Conservation (phyloP, 2,113 vertebrate genomes). For the Poecile atricapillus region DNA sequence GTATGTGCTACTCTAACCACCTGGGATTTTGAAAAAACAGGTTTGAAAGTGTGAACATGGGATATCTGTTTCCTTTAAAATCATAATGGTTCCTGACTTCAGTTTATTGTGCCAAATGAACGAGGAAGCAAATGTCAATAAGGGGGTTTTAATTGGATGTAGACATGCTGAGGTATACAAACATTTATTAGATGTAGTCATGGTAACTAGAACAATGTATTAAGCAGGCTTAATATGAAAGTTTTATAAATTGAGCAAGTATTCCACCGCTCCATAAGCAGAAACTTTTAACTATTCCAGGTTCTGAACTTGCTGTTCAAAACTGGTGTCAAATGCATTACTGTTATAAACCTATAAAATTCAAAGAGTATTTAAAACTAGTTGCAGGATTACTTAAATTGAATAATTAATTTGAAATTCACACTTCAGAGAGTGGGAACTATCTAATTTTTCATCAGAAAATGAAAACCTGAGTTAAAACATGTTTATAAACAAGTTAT, state of each 20-base stretch:
- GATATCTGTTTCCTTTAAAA: slow-evolving; percentile 51
- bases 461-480: not conserved
- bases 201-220: slow-evolving; percentile 61
- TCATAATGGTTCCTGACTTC: slow-evolving; percentile 15
- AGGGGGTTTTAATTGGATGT: slow-evolving; percentile 37
- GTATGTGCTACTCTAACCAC: slow-evolving; percentile 3
- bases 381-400: not conserved
- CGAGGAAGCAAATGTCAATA: slow-evolving; percentile 29
- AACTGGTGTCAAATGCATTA: not conserved
- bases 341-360: not conserved
- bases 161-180: slow-evolving; percentile 22
- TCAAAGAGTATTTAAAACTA: not conserved
- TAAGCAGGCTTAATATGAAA: slow-evolving; percentile 3
- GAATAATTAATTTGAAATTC: not conserved
- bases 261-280: not conserved
- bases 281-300: not conserved
- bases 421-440: not conserved
- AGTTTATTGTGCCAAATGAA: slow-evolving; percentile 45
- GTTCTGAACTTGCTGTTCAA: not conserved
- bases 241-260: not conserved
- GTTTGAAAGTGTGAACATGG: slow-evolving; percentile 43
- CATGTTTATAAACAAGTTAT: not conserved
- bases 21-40: not conserved
- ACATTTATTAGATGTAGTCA: slow-evolving; percentile 55
- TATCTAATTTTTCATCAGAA: not conserved